Conservation (phyloP, 2,797 vertebrate species). For the Somateria mollissima region DNA sequence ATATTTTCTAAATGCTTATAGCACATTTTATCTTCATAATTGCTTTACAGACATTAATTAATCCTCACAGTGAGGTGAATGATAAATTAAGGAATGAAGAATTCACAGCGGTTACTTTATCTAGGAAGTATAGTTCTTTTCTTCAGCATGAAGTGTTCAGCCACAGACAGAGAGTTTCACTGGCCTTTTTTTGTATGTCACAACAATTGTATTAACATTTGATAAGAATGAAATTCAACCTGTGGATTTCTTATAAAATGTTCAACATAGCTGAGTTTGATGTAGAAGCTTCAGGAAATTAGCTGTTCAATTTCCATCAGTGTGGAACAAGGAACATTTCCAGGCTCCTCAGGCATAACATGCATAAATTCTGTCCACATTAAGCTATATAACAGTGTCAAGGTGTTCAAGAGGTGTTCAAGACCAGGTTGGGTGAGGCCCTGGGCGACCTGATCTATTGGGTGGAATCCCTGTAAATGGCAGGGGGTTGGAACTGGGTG, state of each 20-base stretch:
- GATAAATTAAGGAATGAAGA: slow-evolving; percentile 16
- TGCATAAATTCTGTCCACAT: not conserved
- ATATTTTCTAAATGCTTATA: not conserved
- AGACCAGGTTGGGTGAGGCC: too few relatives aligned
- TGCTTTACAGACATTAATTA: slow-evolving; percentile 31
- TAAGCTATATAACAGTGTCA: fast-evolving
- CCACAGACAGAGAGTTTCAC: not conserved
- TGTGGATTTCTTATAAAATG: not conserved
- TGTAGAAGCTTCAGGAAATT: not conserved
- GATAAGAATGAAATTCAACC: not conserved
- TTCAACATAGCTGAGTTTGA: not conserved
- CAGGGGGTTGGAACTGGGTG: too few relatives aligned
- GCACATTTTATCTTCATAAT: slow-evolving; percentile 27
- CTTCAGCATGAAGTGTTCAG: not conserved
- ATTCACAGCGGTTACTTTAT: slow-evolving; percentile 23
- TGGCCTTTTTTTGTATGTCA: not conserved
- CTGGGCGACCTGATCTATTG: too few relatives aligned
- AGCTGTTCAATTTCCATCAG: not conserved
- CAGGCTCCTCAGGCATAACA: not conserved
- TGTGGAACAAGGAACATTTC: not conserved
- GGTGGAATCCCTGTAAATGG: too few relatives aligned
- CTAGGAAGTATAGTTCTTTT: not conserved
- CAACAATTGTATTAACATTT: not conserved
- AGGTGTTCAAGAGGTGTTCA: too few relatives aligned
- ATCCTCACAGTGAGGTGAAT: not conserved